Evolutionary conservation across 2,888 invertebrate species (phyloP), one percentile per base, ranked within the genome.

Genomic region (Portevinia maculata): DNA sequence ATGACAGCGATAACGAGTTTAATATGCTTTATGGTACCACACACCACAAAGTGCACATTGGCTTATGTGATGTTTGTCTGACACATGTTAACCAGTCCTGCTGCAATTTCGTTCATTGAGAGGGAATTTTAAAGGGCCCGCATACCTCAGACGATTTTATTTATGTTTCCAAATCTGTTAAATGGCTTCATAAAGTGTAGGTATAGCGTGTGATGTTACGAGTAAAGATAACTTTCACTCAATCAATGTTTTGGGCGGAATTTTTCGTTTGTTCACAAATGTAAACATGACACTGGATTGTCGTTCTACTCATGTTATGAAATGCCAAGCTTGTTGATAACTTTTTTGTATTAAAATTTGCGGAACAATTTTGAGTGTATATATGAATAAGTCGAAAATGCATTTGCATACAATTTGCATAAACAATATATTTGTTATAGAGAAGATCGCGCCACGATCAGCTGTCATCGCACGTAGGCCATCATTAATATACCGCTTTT

Each of bases 91-190:
- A 60, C 60, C 50, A 34, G 73, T 59, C 34, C 65, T 17, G 39
- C 32, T 64, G 64, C 52, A 57, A 64, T 64, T 78, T 57, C 57
- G 37, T 57, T 59, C 13, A 17, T 13, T 17, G 37, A 3, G 48
- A 62, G 53, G 30, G 9, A 30, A 37, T 53, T 46, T 30, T n/a
- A 21, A 75, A 76, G 75, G 60, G 75, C 69, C 59, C 46, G 60
- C 34, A 24, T 13, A 4, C 32, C 21, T 9, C 32, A 8, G 62
- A 48, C 48, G 21, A 67, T 34, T 21, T 50, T 64, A 65, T 78
- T 69, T 64, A 78, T 69, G 69, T 84, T 85, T 69, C 75, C 84
- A 79, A 44, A 78, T 67, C 62, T 71, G 67, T 81, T 84, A 84
- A 84, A 74, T 74, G 65, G 65, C 78, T 62, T 60, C 53, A 39